A percentile compares a stretch with the other conserved stretches of the same genome.
Evolutionary conservation across 2,888 invertebrate genomes (phyloP).

Genomic region (Scaptomyza cyrtandrae): DNA sequence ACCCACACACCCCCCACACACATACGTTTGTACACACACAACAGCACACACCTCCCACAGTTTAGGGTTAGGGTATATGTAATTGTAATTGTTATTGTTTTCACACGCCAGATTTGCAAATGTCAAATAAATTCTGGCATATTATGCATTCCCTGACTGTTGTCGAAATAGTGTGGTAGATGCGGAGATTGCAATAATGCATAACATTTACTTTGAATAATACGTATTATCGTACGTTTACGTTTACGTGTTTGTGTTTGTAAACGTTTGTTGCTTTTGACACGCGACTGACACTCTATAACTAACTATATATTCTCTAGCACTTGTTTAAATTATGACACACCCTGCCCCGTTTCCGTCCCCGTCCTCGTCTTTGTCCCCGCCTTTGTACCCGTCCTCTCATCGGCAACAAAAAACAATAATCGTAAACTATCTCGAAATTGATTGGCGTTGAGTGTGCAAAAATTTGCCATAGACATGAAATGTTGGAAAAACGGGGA

Average conservation of each 20-base stretch:
- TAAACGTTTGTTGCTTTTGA: slow-evolving; percentile 45
- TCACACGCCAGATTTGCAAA: slow-evolving; percentile 73
- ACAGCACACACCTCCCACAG: not conserved
- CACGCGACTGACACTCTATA: slow-evolving; percentile 59
- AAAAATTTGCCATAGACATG: slow-evolving; percentile 66
- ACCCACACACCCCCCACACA: not conserved
- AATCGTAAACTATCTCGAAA: slow-evolving; percentile 70
- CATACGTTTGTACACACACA: not conserved
- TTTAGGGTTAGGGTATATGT: slow-evolving; percentile 41
- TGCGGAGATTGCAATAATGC: slow-evolving; percentile 7
- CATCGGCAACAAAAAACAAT: slow-evolving; percentile 55
- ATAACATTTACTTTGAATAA: slow-evolving; percentile 32
- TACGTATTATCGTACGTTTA: not conserved
- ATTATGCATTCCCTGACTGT: slow-evolving; percentile 50
- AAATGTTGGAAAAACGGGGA: slow-evolving; percentile 36
- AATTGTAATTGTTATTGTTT: slow-evolving; percentile 68
- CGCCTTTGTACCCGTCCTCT: not conserved
- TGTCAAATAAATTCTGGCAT: slow-evolving; percentile 70
- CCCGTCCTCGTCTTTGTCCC: too few species aligned
- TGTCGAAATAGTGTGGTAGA: not conserved
- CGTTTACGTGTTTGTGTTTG: slow-evolving; percentile 5
- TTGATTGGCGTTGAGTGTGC: slow-evolving; percentile 75
- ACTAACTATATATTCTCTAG: slow-evolving; percentile 24
- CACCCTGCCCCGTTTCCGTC: not conserved
- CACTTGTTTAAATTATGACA: slow-evolving; percentile 25